These are phyloP conservation scores for Tor tambroides DNA, from an alignment of 2,113 vertebrate genomes.

Conservation along the genomic window DNA sequence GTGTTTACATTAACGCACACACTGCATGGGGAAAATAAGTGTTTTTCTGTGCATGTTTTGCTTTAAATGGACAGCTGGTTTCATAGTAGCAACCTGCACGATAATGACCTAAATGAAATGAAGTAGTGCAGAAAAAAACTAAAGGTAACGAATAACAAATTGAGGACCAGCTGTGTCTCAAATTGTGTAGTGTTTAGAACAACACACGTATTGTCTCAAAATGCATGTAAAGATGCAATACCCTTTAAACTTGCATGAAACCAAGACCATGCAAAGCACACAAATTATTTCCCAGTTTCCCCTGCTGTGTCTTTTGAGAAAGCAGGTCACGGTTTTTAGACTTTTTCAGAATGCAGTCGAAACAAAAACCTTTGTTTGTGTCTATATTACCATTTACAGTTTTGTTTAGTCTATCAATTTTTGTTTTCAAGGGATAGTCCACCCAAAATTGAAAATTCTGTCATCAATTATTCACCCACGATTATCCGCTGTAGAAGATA, in stretches of 20 bases:
- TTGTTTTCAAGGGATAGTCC: not conserved
- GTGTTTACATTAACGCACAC: constrained; percentile 48
- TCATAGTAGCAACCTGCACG: not conserved
- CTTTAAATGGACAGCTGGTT: constrained; percentile 34
- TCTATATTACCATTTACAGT: not conserved
- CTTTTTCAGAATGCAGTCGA: not conserved
- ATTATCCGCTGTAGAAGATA: no score
- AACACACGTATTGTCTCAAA: not conserved
- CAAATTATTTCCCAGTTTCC: not conserved
- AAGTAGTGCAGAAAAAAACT: not conserved
- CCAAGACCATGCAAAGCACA: not conserved
- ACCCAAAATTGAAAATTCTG: not conserved
- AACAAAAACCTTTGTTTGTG: not conserved
- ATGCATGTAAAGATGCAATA: not conserved
- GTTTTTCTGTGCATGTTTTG: not conserved
- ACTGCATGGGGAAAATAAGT: constrained; percentile 40
- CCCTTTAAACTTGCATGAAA: not conserved
- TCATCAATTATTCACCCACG: not conserved
- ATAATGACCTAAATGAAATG: constrained; percentile 9
- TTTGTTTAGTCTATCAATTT: not conserved
- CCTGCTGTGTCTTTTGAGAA: not conserved
- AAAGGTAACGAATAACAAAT: constrained; percentile 15
- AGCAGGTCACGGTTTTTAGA: not conserved
- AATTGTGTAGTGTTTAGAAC: not conserved
- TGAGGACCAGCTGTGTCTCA: not conserved